Base-by-base conservation (phyloP, 2,797 vertebrate genomes). In the Intellagama lesueurii region DNA sequence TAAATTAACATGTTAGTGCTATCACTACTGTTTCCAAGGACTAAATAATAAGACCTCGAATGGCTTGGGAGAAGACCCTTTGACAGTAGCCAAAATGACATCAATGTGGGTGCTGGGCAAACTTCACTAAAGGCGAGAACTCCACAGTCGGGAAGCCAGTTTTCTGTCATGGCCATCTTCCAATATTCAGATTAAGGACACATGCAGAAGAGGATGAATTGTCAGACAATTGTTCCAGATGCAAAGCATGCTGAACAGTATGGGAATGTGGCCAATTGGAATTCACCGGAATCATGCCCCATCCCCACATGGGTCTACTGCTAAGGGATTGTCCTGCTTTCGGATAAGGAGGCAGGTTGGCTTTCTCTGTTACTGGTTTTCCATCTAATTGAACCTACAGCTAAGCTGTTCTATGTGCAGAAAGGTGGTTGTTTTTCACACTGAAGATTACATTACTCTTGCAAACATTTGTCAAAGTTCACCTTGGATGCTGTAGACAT, bases 401-500 rank as follows among this genome's bases (percentile, higher is more conserved):
- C 35, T 82, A 47, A 26, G 30, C 4, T 77, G 28, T 16, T 77
- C 52, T 9, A 24, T 49, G 32, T 68, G 44, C 30, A 68, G 28
- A 78, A 19, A 6, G 78, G 60, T 68, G n/a, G 14, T 24, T 70
- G 40, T 19, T 40, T 47, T 66, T 69, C 30, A 68, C 52, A 68
- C 11, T 19, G 81, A 79, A 79, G 64, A 79, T n/a, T 52, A n/a
- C 1, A 40, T 69, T 85, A n/a, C 47, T 35, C 70, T 35, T 52
- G n/a, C 4, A 80, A 80, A 64, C 60, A 86, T 0, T 83, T 84
- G 28, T 9, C 17, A 19, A 30, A 84, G 56, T 94, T 92, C 96
- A 99, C 99, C 98, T 30, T 96, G 83, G 81, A 99, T 97, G 87
- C 96, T 98, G 95, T 97, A 97, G 93, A 99, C 96, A 0, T 98